phyloP scores from a whole-genome alignment of 35 echinoderm and acorn worm species.

The Heliocidaris tuberculata region DNA sequence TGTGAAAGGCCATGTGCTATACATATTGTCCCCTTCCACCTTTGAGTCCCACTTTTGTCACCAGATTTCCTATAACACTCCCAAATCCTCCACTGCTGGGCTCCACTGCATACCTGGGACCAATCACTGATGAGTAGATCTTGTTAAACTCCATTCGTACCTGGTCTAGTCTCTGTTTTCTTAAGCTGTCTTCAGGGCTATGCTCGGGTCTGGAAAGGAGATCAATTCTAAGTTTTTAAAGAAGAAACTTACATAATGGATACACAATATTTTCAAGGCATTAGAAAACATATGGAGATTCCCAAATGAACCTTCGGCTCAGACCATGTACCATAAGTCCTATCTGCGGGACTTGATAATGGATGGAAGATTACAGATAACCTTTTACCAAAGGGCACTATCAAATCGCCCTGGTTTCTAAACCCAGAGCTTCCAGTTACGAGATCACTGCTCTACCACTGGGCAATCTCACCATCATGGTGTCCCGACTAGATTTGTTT shows the following conservation, averaged over 20 bases:
- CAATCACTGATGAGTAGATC: slow-evolving; percentile 59
- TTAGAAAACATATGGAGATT: neutral
- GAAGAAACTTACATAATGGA: too few relatives aligned
- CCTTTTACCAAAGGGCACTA: too few relatives aligned
- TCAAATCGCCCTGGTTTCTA: too few relatives aligned
- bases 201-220: slow-evolving; percentile 43
- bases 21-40: slow-evolving; percentile 47
- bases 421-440: too few relatives aligned
- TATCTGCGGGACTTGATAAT: neutral
- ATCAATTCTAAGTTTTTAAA: too few relatives aligned
- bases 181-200: slow-evolving; percentile 47
- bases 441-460: too few relatives aligned
- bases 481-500: too few relatives aligned
- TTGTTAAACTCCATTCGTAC: slow-evolving; percentile 64
- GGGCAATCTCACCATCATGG: too few relatives aligned
- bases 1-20: slow-evolving; percentile 47
- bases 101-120: slow-evolving; percentile 52
- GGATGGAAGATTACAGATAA: too few relatives aligned
- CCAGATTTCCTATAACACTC: slow-evolving; percentile 58
- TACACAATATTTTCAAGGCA: neutral
- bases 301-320: neutral
- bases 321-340: neutral
- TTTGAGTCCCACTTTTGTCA: slow-evolving; percentile 61
- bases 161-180: slow-evolving; percentile 59
- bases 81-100: slow-evolving; percentile 40